phyloP scores from a whole-genome alignment of 2,797 vertebrate genomes.

The Sphaeramia orbicularis region DNA sequence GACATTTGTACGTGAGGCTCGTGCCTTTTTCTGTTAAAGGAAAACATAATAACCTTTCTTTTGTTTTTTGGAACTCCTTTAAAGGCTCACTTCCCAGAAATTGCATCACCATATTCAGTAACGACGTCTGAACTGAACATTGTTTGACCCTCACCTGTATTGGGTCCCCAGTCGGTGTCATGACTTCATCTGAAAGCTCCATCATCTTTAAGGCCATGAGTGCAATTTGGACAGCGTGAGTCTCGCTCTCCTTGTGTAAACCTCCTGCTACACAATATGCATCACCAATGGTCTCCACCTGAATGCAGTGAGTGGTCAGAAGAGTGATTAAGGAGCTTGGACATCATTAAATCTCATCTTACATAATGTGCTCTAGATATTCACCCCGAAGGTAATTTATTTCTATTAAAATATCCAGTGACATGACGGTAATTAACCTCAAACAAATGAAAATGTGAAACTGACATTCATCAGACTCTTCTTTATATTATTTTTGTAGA shows the following conservation, averaged over 20 bases:
- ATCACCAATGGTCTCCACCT: conserved; percentile 99
- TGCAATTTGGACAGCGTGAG: conserved; percentile 94
- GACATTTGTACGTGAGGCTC: too few species aligned
- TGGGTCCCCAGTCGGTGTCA: conserved; percentile 94
- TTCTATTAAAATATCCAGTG: conserved; percentile 3
- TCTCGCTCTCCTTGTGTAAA: conserved; percentile 94
- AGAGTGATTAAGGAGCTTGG: conserved; percentile 9
- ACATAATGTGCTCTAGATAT: not conserved
- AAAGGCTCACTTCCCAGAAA: not conserved
- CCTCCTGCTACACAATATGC: conserved; percentile 98
- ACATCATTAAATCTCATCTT: conserved; percentile 2
- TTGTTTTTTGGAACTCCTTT: too few species aligned
- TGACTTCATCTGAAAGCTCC: conserved; percentile 95
- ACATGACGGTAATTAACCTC: conserved; percentile 23
- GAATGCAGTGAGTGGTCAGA: conserved; percentile 41
- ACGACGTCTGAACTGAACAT: conserved; percentile 9
- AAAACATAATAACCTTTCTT: not conserved
- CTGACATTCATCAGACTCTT: conserved; percentile 40
- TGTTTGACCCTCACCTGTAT: conserved; percentile 89
- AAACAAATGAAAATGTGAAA: conserved; percentile 34
- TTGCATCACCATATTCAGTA: conserved; percentile 24
- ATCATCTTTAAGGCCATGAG: conserved; percentile 99
- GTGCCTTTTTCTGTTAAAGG: not conserved
- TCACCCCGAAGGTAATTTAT: not conserved
- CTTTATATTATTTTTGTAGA: conserved; percentile 13